Conservation (phyloP, 2,888 invertebrate genomes). For the Mythimna lalbum region DNA sequence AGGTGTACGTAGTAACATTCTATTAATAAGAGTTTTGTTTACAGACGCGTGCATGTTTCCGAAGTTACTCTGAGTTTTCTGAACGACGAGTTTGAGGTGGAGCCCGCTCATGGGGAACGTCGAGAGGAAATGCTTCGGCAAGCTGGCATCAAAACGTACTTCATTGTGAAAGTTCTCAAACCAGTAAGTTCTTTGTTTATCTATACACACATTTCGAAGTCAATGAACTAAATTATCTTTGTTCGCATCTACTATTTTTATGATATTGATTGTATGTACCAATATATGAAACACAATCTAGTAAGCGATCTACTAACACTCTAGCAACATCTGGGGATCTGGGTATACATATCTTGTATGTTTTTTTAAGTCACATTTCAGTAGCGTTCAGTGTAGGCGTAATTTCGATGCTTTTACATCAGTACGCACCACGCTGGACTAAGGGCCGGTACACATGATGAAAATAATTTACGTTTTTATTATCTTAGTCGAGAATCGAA, state of each 20-base stretch:
- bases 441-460: neutral
- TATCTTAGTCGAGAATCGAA: neutral
- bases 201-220: slow-evolving; percentile 49
- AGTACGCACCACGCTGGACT: neutral
- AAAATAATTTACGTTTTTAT: neutral
- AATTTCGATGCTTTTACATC: slow-evolving; percentile 33
- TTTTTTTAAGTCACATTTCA: slow-evolving; percentile 35
- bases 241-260: neutral
- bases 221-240: neutral
- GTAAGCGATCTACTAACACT: slow-evolving; percentile 7
- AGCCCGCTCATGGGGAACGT: slow-evolving; percentile 96
- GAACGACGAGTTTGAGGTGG: slow-evolving; percentile 97
- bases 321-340: slow-evolving; percentile 8
- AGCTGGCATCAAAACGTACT: slow-evolving; percentile 97
- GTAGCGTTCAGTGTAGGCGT: slow-evolving; percentile 25
- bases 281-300: slow-evolving; percentile 9
- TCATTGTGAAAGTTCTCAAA: slow-evolving; percentile 96
- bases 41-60: slow-evolving; percentile 97
- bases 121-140: slow-evolving; percentile 97
- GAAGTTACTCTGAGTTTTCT: slow-evolving; percentile 97
- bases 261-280: neutral
- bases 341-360: slow-evolving; percentile 5
- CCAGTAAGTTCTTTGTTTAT: slow-evolving; percentile 90
- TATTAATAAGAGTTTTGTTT: slow-evolving; percentile 71
- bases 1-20: slow-evolving; percentile 56